Evolutionary conservation across 1,140 invertebrate genomes (phyloP).

Genomic region (Danaus plexippus): DNA sequence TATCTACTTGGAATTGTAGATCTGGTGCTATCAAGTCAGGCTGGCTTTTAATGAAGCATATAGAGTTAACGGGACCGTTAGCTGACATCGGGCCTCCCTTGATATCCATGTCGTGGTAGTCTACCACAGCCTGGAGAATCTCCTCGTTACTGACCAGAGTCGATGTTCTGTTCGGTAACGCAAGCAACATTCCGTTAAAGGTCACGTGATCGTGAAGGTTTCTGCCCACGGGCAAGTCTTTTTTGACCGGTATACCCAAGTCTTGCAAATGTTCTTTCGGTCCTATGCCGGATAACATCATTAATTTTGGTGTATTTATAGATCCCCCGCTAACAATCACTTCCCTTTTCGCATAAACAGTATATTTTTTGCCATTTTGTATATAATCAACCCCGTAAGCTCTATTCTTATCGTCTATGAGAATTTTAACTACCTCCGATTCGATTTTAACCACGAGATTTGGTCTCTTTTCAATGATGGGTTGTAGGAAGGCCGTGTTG

Average conservation of each 20-base stretch:
- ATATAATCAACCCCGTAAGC: slow-evolving; percentile 43
- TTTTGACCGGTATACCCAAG: slow-evolving; percentile 73
- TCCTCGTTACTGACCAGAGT: slow-evolving; percentile 48
- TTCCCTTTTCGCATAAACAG: slow-evolving; percentile 74
- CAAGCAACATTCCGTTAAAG: slow-evolving; percentile 71
- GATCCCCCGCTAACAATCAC: slow-evolving; percentile 75
- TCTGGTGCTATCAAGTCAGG: slow-evolving; percentile 70
- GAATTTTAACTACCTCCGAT: slow-evolving; percentile 77
- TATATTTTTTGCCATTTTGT: slow-evolving; percentile 68
- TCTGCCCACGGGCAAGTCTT: slow-evolving; percentile 78
- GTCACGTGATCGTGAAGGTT: slow-evolving; percentile 86
- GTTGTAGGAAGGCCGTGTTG: slow-evolving; percentile 81
- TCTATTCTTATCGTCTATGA: slow-evolving; percentile 77
- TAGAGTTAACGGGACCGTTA: slow-evolving; percentile 62
- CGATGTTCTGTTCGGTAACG: slow-evolving; percentile 75
- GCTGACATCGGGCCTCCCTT: slow-evolving; percentile 60
- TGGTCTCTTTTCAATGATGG: slow-evolving; percentile 74
- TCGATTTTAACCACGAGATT: slow-evolving; percentile 81
- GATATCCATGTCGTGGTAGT: slow-evolving; percentile 21
- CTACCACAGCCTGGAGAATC: slow-evolving; percentile 13
- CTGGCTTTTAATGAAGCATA: slow-evolving; percentile 64
- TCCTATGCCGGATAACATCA: slow-evolving; percentile 83
- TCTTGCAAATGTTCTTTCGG: slow-evolving; percentile 74
- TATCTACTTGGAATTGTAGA: slow-evolving; percentile 65
- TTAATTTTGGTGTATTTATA: slow-evolving; percentile 79